These are phyloP conservation scores for Thalassaphorura encarpata DNA, from an alignment of 1,140 invertebrate species.

Conservation along the genomic window DNA sequence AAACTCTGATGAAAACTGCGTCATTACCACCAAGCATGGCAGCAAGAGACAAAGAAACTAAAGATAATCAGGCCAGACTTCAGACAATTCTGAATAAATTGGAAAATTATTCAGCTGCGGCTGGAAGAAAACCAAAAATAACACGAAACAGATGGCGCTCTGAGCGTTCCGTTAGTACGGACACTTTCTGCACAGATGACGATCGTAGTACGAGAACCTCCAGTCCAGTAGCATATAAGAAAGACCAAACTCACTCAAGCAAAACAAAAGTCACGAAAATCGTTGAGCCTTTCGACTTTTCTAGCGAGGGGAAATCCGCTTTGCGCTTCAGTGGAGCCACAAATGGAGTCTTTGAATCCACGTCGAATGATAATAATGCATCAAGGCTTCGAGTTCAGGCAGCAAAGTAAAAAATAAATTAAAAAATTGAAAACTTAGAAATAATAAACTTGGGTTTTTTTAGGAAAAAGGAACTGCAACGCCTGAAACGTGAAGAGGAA, in stretches of 20 bases:
- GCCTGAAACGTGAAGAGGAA: slow-evolving; percentile 23
- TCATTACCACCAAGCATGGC: slow-evolving; percentile 59
- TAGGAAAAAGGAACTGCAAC: slow-evolving; percentile 21
- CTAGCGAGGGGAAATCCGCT: not conserved
- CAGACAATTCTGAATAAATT: slow-evolving; percentile 14
- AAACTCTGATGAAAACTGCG: slow-evolving; percentile 54
- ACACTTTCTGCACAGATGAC: slow-evolving; percentile 17
- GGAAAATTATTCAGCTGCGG: slow-evolving; percentile 1
- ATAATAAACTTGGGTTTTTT: not conserved
- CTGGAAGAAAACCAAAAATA: not conserved
- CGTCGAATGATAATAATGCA: slow-evolving; percentile 29
- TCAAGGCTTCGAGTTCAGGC: slow-evolving; percentile 25
- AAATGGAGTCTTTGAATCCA: slow-evolving; percentile 25
- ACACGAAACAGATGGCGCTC: not conserved
- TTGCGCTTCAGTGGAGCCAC: slow-evolving; percentile 2
- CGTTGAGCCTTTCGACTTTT: not conserved
- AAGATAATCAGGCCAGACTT: slow-evolving; percentile 13
- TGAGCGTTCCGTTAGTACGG: not conserved
- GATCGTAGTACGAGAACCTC: slow-evolving; percentile 11
- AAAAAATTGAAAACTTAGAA: not conserved
- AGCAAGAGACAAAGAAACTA: slow-evolving; percentile 42
- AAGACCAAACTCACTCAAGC: not conserved
- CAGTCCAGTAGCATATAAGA: not conserved
- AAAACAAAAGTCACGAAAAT: slow-evolving; percentile 9
- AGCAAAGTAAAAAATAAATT: slow-evolving; percentile 24